Base-by-base conservation (phyloP, 1,140 invertebrate genomes). In the Scaptomyza hsui region DNA sequence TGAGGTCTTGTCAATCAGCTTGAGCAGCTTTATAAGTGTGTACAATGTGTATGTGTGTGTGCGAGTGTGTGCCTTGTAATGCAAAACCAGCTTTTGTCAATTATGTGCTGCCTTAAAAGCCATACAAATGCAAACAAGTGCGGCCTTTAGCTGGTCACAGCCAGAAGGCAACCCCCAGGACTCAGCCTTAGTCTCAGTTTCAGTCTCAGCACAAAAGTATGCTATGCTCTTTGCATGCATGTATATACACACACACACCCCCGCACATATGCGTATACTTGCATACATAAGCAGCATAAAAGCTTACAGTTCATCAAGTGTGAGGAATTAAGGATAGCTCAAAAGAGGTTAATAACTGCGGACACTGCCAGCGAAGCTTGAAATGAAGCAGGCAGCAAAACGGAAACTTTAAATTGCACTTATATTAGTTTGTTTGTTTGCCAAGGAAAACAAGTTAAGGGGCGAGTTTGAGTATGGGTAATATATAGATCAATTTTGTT, bases 341-440 rank as follows among this genome's bases (percentile, higher is more conserved):
- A 48, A 80, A 72, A 59, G 60, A 76, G 80, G 72, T 76, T 83
- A 76, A 85, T 85, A 83, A 80, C 72, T 52, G 60, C 45, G 51
- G 41, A 57, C 19, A 53, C 42, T 55, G 63, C 37, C 35, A 49
- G 32, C 52, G 32, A 29, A 29, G 59, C 42, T 26, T 69, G 48
- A 47, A 70, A 55, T 45, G 19, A 55, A 67, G 45, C 15, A 48
- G 41, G 19, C 51, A 19, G 19, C 51, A 19, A 18, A 56, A 64
- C 42, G 29, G 48, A 52, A 61, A 37, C 64, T 52, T 26, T 3
- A 18, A 41, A 52, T 62, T 41, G 19, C 48, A 3, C 18, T 13
- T n/a, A 10, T 69, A 24, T 24, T 45, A 35, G 16, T 47, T 53
- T 55, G 29, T 57, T 57, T 41, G 6, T 47, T 26, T n/a, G 18